Conservation (phyloP, 2,888 invertebrate species). For the Luperina testacea region DNA sequence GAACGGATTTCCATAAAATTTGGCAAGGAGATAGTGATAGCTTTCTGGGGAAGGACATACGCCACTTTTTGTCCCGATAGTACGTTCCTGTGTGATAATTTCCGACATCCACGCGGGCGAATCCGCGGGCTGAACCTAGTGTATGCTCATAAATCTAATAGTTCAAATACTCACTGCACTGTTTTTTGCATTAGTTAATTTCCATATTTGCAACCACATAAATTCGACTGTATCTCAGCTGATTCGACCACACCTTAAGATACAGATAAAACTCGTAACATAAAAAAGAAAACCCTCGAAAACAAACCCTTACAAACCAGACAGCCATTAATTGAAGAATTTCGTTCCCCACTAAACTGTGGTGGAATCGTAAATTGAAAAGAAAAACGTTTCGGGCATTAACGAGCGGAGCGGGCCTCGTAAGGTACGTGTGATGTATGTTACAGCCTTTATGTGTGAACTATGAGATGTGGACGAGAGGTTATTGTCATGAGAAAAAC, state of each 20-base stretch:
- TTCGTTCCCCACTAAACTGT: slow-evolving; percentile 62
- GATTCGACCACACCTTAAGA: not conserved
- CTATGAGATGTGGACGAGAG: slow-evolving; percentile 36
- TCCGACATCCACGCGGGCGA: not conserved
- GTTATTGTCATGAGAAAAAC: not conserved
- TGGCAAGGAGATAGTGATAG: too few species aligned
- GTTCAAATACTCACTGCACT: not conserved
- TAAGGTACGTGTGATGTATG: slow-evolving; percentile 60
- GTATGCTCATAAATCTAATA: not conserved
- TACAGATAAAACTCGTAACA: slow-evolving; percentile 9
- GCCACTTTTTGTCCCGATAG: not conserved
- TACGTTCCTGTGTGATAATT: not conserved
- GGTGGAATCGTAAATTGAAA: slow-evolving; percentile 77
- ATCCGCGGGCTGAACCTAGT: not conserved
- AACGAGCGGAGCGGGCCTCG: slow-evolving; percentile 66
- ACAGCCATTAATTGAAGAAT: slow-evolving; percentile 72
- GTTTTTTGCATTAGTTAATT: not conserved
- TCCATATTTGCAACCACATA: not conserved
- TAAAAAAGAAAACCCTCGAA: slow-evolving; percentile 10
- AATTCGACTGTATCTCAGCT: not conserved
- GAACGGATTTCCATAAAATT: too few species aligned
- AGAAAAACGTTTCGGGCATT: slow-evolving; percentile 71
- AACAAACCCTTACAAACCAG: slow-evolving; percentile 40
- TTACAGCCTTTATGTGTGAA: slow-evolving; percentile 42
- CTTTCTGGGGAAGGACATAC: not conserved